Conservation (phyloP, 2,888 invertebrate genomes). For the Horisme vitalbata region DNA sequence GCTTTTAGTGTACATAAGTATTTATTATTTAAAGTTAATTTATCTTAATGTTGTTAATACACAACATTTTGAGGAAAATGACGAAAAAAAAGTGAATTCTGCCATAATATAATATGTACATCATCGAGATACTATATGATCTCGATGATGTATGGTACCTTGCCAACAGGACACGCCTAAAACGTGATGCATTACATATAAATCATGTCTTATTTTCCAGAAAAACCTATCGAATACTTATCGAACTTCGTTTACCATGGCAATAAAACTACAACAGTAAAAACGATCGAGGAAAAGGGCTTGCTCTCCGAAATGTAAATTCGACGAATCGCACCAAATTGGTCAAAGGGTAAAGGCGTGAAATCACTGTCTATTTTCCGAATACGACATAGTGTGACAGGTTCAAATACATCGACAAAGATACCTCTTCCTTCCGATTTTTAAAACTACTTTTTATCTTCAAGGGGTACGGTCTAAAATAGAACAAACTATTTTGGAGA, state of each 20-base stretch:
- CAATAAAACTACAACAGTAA: conserved; percentile 25
- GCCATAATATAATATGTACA: too few species aligned
- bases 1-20: too few species aligned
- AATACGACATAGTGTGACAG: conserved; percentile 55
- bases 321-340: conserved; percentile 54
- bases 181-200: too few species aligned
- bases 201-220: neutral
- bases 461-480: conserved; percentile 27
- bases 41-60: too few species aligned
- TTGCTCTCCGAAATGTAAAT: conserved; percentile 54
- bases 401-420: conserved; percentile 37
- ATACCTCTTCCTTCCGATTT: conserved; percentile 1
- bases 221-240: conserved; percentile 10
- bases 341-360: conserved; percentile 61
- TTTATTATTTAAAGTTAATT: too few species aligned
- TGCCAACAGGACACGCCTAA: too few species aligned
- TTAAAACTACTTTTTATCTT: conserved; percentile 23
- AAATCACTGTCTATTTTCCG: conserved; percentile 60
- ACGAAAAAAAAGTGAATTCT: too few species aligned
- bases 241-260: neutral
- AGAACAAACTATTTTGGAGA: conserved; percentile 34
- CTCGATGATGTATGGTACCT: too few species aligned
- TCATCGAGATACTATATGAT: too few species aligned
- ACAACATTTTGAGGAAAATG: too few species aligned
- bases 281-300: conserved; percentile 33